Conservation (phyloP, 2,888 invertebrate species). For the Onthophagus sagittarius region DNA sequence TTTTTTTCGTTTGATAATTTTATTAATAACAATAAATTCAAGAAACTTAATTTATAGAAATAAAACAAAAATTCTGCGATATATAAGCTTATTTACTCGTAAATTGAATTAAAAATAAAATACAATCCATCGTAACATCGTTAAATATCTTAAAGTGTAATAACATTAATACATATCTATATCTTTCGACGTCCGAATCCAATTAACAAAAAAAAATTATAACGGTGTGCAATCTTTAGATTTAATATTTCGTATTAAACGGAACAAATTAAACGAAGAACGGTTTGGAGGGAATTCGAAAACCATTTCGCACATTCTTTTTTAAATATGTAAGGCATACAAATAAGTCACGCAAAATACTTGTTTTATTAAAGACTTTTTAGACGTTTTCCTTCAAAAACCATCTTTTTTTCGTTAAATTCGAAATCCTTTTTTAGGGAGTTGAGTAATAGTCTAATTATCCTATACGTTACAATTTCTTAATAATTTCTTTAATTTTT, state of each 20-base stretch:
- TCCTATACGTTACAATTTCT: no score
- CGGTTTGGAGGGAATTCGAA: neutral
- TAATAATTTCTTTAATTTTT: conserved; percentile 10
- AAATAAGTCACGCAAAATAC: neutral
- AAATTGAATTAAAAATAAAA: conserved; percentile 40
- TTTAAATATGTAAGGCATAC: neutral
- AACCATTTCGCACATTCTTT: neutral
- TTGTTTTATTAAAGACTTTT: neutral
- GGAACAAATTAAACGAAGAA: neutral
- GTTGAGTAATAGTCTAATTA: neutral
- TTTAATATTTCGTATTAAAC: neutral
- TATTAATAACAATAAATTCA: no score
- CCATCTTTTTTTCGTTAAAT: neutral
- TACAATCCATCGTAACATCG: conserved; percentile 45
- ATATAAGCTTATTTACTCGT: conserved; percentile 22
- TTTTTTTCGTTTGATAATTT: no score
- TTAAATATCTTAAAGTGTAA: conserved; percentile 43
- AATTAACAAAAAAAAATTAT: neutral
- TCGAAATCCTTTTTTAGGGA: neutral
- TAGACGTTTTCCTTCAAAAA: neutral
- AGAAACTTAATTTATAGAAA: neutral
- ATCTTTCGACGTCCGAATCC: conserved; percentile 5
- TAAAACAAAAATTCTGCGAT: conserved; percentile 3
- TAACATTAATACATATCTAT: conserved; percentile 31
- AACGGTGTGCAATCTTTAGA: neutral